phyloP scores from a whole-genome alignment of 1,140 invertebrate species.

The Aphelinus certus region DNA sequence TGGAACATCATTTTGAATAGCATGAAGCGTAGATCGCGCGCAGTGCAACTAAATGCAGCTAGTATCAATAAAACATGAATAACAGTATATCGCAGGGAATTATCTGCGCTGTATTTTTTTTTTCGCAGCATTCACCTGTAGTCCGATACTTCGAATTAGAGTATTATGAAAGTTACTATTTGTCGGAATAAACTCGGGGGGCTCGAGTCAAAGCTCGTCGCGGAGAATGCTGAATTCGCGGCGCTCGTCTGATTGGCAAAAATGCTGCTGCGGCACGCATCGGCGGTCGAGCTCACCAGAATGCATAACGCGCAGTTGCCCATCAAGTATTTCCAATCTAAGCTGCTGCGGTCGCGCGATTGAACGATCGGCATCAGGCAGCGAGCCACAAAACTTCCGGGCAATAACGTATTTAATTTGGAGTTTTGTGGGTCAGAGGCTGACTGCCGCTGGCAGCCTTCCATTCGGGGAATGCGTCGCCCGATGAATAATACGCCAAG shows the following conservation, averaged over 20 bases:
- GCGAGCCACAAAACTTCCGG: slow-evolving; percentile 56
- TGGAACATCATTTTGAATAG: too few species aligned
- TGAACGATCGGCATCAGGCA: slow-evolving; percentile 55
- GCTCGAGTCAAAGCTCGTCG: slow-evolving; percentile 39
- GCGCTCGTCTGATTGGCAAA: slow-evolving; percentile 33
- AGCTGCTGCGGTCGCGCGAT: slow-evolving; percentile 41
- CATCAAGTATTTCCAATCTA: slow-evolving; percentile 40
- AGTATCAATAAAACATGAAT: too few species aligned
- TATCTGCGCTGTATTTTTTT: too few species aligned
- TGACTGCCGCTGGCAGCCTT: slow-evolving; percentile 53
- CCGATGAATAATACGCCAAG: too few species aligned
- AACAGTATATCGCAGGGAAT: too few species aligned
- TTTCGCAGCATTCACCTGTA: too few species aligned
- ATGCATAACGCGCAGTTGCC: slow-evolving; percentile 11
- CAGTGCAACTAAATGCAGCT: too few species aligned
- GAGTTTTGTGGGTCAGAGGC: slow-evolving; percentile 60
- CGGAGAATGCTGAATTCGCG: slow-evolving; percentile 55
- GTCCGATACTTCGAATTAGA: too few species aligned
- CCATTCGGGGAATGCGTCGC: slow-evolving; percentile 38
- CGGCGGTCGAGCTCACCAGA: too few species aligned
- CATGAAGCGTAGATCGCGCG: too few species aligned
- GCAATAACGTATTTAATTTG: slow-evolving; percentile 63
- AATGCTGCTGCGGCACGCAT: not conserved
- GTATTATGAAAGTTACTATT: too few species aligned
- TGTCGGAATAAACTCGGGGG: too few species aligned